Evolutionary conservation across 1,140 invertebrate species (phyloP), one percentile per base, ranked within the genome.

Genomic region (Maconellicoccus hirsutus): DNA sequence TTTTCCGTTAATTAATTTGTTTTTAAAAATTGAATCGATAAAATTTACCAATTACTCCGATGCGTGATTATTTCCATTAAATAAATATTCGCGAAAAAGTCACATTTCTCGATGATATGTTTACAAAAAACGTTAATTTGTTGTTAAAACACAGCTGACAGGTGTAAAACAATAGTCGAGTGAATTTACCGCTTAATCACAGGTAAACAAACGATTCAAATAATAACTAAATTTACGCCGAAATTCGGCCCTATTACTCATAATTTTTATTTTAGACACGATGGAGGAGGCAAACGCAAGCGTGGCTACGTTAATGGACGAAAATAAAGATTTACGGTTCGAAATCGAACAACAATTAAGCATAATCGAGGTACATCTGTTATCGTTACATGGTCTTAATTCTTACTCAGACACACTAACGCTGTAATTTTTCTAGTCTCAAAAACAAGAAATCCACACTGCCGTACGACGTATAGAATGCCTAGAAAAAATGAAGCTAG

Each of bases 1-100:
- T 66, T 66, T 66, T 66, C 61, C 61, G 61, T 66, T 66, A 66
- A 66, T 66, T 66, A 66, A 22, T 66, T 25, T 14, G 61, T 66
- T 66, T 59, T 25, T 25, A 52, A 52, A 52, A 52, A 52, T 52
- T 52, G 2, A 16, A 4, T 4, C 42, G 4, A 6, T 4, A 52
- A 3, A 33, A 16, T 52, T 19, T 16, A 52, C 10, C 16, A 52
- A 52, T 8, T 52, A 8, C 42, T 3, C 42, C 42, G 10, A 52
- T 52, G n/a, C 42, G 29, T 52, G 42, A 16, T 52, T 52, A 8
- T 3, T 14, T 52, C n/a, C 42, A 52, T 52, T 52, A 52, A 52
- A 16, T 8, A 52, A 3, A 52, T 3, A 52, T 19, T 16, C 42
- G 42, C 33, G 6, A 14, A 38, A 38, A 14, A 52, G 42, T 52